Conservation (phyloP, 2,888 invertebrate genomes). For the Agrotis puta region DNA sequence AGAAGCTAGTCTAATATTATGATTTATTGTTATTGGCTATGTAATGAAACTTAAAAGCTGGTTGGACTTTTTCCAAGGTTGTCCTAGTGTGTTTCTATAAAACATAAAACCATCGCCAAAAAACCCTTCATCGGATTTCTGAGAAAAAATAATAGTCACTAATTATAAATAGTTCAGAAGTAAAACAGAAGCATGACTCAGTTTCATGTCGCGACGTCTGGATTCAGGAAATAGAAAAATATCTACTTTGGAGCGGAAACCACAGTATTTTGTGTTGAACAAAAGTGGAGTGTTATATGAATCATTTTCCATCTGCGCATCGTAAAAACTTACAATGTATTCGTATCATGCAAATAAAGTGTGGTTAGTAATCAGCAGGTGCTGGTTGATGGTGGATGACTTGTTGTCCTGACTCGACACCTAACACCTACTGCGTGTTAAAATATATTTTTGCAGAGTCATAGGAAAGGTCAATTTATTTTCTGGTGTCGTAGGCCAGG, state of each 20-base stretch:
- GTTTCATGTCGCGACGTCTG: constrained; percentile 35
- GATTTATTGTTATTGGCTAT: no score
- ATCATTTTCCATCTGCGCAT: constrained; percentile 47
- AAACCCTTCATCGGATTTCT: background rate
- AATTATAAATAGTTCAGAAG: constrained; percentile 39
- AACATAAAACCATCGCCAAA: background rate
- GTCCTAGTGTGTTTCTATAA: background rate
- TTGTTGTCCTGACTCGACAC: background rate
- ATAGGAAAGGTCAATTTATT: background rate
- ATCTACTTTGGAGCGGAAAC: constrained; percentile 52
- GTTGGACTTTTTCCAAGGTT: background rate
- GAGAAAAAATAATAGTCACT: constrained; percentile 11
- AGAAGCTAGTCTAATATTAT: no score
- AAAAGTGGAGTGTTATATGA: constrained; percentile 53
- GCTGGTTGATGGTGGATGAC: constrained; percentile 1
- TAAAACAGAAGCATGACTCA: constrained; percentile 49
- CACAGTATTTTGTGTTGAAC: constrained; percentile 45
- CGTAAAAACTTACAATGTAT: constrained; percentile 46
- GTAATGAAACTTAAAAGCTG: no score
- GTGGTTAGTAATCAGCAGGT: constrained; percentile 27
- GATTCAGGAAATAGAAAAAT: constrained; percentile 58
- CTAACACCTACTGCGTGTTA: constrained; percentile 4
- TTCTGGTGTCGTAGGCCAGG: background rate
- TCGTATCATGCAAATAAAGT: constrained; percentile 40
- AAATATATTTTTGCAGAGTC: background rate